Base-by-base conservation (phyloP, 1,140 invertebrate species). In the Temnothorax curvispinosus region DNA sequence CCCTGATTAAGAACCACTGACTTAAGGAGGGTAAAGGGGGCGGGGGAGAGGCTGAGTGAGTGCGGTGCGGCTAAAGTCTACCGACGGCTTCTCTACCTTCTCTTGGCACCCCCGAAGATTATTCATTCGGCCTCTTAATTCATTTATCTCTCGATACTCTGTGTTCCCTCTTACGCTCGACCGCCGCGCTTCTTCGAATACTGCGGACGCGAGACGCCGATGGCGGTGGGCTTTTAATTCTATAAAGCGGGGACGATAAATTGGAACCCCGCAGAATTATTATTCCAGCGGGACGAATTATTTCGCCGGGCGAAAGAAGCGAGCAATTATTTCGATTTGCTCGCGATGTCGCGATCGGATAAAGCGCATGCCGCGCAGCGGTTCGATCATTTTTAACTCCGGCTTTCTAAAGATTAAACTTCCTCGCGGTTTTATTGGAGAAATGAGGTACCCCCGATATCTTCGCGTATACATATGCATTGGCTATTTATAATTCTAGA, bases 81-180 rank as follows among this genome's bases (percentile, higher is more conserved):
- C 65, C 38, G 65, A 65, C 47, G 76, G 67, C 71, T 81, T 84
- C 21, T 88, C 52, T 88, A 74, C 77, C 77, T 38, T 3, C 69
- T 88, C 80, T 50, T 76, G 72, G 52, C 41, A 81, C 71, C 72
- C 54, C 54, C 7, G 50, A 81, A 86, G 86, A 88, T 91, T 91
- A 91, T 91, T 91, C 88, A 89, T 91, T 88, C 86, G 32, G 38
- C 50, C 64, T 82, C 86, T 89, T 91, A 87, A 91, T 91, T 91
- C 88, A 91, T 91, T 91, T 91, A 91, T 91, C 90, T 80, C 67
- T 9, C 62, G 64, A 71, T 87, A 85, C 67, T 75, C 65, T 74
- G 52, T 74, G 69, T 84, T 18, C 69, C 52, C 52, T 80, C 27
- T 64, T 67, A 69, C 38, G 27, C 27, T 65, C 75, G 84, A 81